Evolutionary conservation across 2,113 vertebrate genomes (phyloP), one percentile per base, ranked within the genome.

Genomic region (Lasiurus cinereus): DNA sequence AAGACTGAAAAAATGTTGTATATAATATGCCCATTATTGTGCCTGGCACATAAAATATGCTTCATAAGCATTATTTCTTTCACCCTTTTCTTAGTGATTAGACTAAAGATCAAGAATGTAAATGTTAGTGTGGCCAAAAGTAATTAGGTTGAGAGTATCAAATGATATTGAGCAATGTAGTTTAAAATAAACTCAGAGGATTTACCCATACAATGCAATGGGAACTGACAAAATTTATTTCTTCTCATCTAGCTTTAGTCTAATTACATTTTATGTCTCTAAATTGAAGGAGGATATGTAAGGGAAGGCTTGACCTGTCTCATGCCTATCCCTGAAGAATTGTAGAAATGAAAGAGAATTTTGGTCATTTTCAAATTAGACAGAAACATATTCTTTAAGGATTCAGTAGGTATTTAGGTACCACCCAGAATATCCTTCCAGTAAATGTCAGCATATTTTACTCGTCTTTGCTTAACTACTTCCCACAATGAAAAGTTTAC

Each of bases 131-230:
- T 95, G n/a, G 24, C 39, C 82, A 83, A 95, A 96, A 94, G 78
- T 83, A 96, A 96, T 92, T 76, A 97, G 73, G 19, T 29, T 88
- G 50, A 79, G 64, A 94, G 69, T 94, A 95, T 95, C 94, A 96
- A 90, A 83, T 33, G 67, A 69, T 88, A 29, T 87, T 77, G 43
- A 88, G 72, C 83, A 94, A 29, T 79, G 50, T 24, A 96, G 95
- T 96, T 93, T 79, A 95, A 94, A 46, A 74, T 77, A 94, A 83
- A 94, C 78, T 95, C 72, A 90, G 72, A 96, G 39, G 43, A 24
- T 78, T 88, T 18, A 62, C 67, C 62, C 73, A 85, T 24, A 64
- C 8, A 79, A 85, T 66, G 52, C 78, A 76, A 24, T 73, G 88
- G 46, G 62, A 92, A 95, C 62, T 79, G 85, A 62, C 19, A 79